A percentile compares a stretch with the other conserved stretches of the same genome.
Conservation (phyloP, 2,797 vertebrate genomes). For the Acanthornis magna region DNA sequence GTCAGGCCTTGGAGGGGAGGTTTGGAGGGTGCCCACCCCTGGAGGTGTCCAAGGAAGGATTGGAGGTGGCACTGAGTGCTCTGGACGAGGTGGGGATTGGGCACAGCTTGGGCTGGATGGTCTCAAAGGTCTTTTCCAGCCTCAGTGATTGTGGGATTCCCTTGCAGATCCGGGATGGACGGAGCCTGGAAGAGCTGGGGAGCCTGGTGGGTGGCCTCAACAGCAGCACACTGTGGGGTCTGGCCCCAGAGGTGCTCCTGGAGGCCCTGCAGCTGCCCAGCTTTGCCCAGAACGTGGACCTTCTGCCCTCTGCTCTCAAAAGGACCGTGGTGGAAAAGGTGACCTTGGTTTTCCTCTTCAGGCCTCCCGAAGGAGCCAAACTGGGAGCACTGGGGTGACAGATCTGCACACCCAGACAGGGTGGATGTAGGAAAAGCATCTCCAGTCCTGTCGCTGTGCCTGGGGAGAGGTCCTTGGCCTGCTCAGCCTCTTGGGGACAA, state of each 20-base stretch:
- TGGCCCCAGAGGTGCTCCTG: slow-evolving; percentile 30
- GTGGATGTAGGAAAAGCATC: neutral
- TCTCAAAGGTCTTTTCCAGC: neutral
- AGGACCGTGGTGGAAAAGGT: slow-evolving; percentile 57
- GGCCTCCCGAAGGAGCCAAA: neutral
- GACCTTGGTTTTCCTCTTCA: neutral
- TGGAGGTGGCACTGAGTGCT: neutral
- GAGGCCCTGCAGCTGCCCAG: slow-evolving; percentile 27
- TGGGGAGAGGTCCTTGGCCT: neutral
- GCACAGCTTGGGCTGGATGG: no score
- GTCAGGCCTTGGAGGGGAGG: neutral
- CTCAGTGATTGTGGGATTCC: neutral
- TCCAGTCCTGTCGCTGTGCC: neutral
- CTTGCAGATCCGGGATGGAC: neutral
- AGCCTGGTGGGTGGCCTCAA: slow-evolving; percentile 38
- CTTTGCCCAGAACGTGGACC: slow-evolving; percentile 6
- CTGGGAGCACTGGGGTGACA: neutral
- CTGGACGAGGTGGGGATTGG: neutral
- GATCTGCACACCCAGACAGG: neutral
- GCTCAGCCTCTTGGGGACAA: neutral
- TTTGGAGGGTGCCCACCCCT: neutral
- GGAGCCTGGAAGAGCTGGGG: slow-evolving; percentile 10
- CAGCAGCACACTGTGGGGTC: neutral
- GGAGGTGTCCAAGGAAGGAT: neutral
- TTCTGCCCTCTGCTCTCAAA: slow-evolving; percentile 10